Base-by-base conservation (phyloP, 2,113 vertebrate genomes). In the Aythya baeri region DNA sequence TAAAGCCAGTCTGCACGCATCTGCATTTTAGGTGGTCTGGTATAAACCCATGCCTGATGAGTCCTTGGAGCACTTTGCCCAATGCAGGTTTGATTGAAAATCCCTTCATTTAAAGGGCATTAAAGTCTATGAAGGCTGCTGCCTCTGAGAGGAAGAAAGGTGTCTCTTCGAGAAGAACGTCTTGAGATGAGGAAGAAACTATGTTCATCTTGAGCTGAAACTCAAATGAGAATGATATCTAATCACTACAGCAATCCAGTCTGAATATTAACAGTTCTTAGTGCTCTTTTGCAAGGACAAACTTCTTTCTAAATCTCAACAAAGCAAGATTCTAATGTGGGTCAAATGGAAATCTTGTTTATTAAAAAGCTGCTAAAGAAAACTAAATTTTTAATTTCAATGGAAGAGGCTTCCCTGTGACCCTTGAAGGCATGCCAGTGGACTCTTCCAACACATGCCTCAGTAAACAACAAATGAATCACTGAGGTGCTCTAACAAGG, bases 301-400 rank as follows among this genome's bases (percentile, higher is more conserved):
- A 81, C 43, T 88, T 94, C 55, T 91, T 94, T 88, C 67, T 93
- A 73, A 62, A 72, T 70, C 38, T 82, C 80, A 87, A 78, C 88
- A 92, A 83, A 88, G 11, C 25, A 41, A 75, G 81, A 34, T 88
- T 96, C 57, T 88, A 78, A 84, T 95, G 31, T 76, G 85, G 90
- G 82, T 89, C 93, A 76, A 49, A 96, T 89, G 80, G 58, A 89
- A 96, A 62, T 73, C 54, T 31, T 97, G 61, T 77, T 83, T 91
- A 86, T 97, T 86, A 91, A 86, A 95, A 94, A 93, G 34, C 72
- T 85, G 78, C 72, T 95, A 94, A 92, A 92, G 87, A 95, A 58
- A 93, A 86, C 93, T 96, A 89, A 62, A 94, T 96, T 96, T 97
- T 96, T 94, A 94, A 95, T 97, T 95, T 96, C 75, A 88, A 79